Conservation (phyloP, 1,140 invertebrate genomes). For the silkworm (Bombyx mori) region ASM3026992v2 NC_085119.1:6862501-6863000, state of each 20-base stretch:
- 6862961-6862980: too few relatives aligned
- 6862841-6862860: too few relatives aligned
- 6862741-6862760: constrained; percentile 57
- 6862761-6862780: constrained; percentile 49
- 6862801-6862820: constrained; percentile 28
- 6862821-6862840: constrained; percentile 10
- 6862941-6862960: too few relatives aligned
- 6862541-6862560: constrained; percentile 62
- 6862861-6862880: too few relatives aligned
- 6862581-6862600: constrained; percentile 37
- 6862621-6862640: constrained; percentile 19
- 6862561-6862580: constrained; percentile 49
- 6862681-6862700: constrained; percentile 9
- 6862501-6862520: constrained; percentile 36
- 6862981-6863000: too few relatives aligned
- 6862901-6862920: too few relatives aligned
- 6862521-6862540: constrained; percentile 61
- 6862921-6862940: too few relatives aligned
- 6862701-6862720: constrained; percentile 67
- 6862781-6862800: constrained; percentile 41
- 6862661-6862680: constrained; percentile 11
- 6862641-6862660: constrained; percentile 8
- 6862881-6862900: too few relatives aligned
- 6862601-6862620: constrained; percentile 51
- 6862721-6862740: constrained; percentile 60